Base-by-base conservation (phyloP, 1,140 invertebrate genomes). In the Tribolium madens region DNA sequence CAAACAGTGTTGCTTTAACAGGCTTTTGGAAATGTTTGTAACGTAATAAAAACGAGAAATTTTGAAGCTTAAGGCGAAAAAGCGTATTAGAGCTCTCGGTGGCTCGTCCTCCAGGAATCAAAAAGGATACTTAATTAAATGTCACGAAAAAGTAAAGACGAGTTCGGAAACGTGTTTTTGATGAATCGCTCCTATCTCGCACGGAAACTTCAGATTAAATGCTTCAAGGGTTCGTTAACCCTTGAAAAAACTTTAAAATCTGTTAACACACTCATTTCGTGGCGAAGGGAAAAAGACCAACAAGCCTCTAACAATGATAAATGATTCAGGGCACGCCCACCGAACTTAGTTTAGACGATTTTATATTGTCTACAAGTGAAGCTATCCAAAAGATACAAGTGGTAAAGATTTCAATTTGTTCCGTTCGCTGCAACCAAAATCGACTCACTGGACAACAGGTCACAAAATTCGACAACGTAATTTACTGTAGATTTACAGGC, bases 321-420 rank as follows among this genome's bases (percentile, higher is more conserved):
- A 72, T 72, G 70, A 52, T 52, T 72, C 46, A 72, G 3, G 0
- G 17, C 70, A 64, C 57, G 57, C 57, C 57, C 57, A 31, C 57
- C 6, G 57, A 64, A 64, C 26, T 64, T 64, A 14, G 57, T 64
- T 64, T 64, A 64, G 57, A 15, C 57, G 57, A 64, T 64, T 64
- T 64, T 64, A 64, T 64, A 64, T 64, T 64, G 57, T 64, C 57
- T 64, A 64, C 57, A 64, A 64, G 57, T 64, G 26, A 64, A 64
- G 36, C 57, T 64, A 64, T 64, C 57, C 14, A 14, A 9, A 7
- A 12, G 57, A 64, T 64, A 64, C 57, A 64, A 64, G 57, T 18
- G 26, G 57, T 64, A 64, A 64, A 64, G 57, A 36, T 64, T 64
- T 64, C 57, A 64, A 64, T 64, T 64, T 64, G 57, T 64, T 64